These are phyloP conservation scores for Synanthedon myopaeformis DNA, from an alignment of 2,888 invertebrate genomes.

Conservation along the genomic window DNA sequence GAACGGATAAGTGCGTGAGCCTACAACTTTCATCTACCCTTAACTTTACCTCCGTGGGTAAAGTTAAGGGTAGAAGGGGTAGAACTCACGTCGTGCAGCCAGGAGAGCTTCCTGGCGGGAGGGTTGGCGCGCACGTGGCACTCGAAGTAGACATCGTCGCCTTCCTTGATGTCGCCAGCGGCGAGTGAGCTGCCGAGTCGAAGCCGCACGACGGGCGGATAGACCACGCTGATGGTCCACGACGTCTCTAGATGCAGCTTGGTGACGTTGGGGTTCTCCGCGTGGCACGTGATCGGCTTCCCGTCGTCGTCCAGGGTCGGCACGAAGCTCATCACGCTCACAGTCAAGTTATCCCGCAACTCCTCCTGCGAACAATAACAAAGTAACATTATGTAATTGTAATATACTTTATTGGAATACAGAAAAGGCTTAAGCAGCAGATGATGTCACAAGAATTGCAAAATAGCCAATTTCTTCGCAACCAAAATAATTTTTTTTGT, in stretches of 20 bases:
- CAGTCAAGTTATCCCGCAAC: conserved; percentile 82
- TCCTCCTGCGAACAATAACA: conserved; percentile 73
- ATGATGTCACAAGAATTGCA: too few species aligned
- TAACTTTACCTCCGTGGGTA: too few species aligned
- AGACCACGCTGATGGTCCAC: conserved; percentile 90
- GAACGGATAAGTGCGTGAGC: conserved; percentile 17
- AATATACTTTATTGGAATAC: too few species aligned
- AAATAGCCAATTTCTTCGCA: too few species aligned
- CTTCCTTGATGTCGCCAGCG: conserved; percentile 91
- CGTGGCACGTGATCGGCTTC: conserved; percentile 87
- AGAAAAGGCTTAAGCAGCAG: too few species aligned
- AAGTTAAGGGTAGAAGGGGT: too few species aligned
- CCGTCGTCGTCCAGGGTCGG: conserved; percentile 91
- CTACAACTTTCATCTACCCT: too few species aligned
- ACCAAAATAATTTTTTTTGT: too few species aligned
- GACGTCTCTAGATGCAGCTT: conserved; percentile 85
- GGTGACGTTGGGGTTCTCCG: conserved; percentile 91
- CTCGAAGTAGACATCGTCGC: conserved; percentile 93
- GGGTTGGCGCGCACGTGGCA: conserved; percentile 93
- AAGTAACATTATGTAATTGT: too few species aligned
- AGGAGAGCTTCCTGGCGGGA: conserved; percentile 83
- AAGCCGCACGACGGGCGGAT: conserved; percentile 86
- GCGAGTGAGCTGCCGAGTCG: conserved; percentile 86
- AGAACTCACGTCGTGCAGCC: conserved; percentile 89
- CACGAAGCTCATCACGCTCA: conserved; percentile 88